Evolutionary conservation across 2,888 invertebrate genomes (phyloP), one percentile per base, ranked within the genome.

Genomic region (Brenthis hecate): DNA sequence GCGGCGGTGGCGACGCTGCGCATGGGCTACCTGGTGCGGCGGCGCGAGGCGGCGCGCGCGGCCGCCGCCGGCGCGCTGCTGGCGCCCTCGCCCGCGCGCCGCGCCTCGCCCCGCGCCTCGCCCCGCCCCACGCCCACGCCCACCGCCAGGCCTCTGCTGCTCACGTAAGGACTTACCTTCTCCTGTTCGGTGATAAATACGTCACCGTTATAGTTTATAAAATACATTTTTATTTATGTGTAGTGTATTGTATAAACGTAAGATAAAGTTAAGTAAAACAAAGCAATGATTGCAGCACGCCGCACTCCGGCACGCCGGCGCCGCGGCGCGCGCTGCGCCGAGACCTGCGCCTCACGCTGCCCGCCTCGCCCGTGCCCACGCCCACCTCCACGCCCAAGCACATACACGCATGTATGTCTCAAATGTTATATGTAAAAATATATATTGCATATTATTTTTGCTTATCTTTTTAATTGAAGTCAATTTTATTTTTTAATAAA

Each of bases 21-120:
- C 72, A 85, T 91, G 89, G 74, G 78, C 14, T 91, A 81, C 86
- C 82, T 92, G 75, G 89, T 90, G 81, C 85, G 87, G 23, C 83
- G 89, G 0, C 84, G 91, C 13, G 76, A 69, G 23, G 79, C 76
- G 74, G 82, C 77, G 76, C 83, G 88, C 65, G 77, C 83, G 51
- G 74, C 81, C n/a, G 70, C 87, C 57, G 84, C 85, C 50, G 50
- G 66, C 76, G 77, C 76, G 60, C 55, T 87, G 50, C 80, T 86
- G 76, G 78, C 70, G 13, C 66, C 61, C 54, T n/a, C 47, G 14
- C 3, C 76, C 80, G 2, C 70, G 61, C 57, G 32, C 66, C 50
- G 54, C 75, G 60, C 73, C 80, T 5, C 28, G 16, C 2, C 76
- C 79, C 3, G 69, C 48, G 71, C 28, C 66, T 67, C 53, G 71